Evolutionary conservation across 2,888 invertebrate species (phyloP).

Genomic region (Sesia bembeciformis): DNA sequence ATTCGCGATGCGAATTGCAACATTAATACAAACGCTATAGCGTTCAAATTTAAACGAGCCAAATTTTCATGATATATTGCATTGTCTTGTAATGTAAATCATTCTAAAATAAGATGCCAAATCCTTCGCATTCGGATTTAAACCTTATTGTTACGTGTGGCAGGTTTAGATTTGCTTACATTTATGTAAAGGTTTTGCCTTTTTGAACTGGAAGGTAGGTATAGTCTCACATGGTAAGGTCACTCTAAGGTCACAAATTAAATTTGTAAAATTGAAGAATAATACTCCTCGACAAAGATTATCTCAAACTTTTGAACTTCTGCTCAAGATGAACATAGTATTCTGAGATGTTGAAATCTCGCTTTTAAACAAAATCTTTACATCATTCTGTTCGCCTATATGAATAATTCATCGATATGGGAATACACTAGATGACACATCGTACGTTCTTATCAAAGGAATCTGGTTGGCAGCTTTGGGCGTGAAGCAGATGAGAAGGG

Average conservation of each 20-base stretch:
- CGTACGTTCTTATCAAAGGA: too few species aligned
- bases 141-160: conserved; percentile 16
- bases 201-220: conserved; percentile 13
- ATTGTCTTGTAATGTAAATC: conserved; percentile 66
- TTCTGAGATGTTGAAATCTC: too few species aligned
- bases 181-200: conserved; percentile 8
- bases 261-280: conserved; percentile 18
- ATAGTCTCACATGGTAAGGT: conserved; percentile 51
- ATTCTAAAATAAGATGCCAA: conserved; percentile 45
- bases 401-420: too few species aligned
- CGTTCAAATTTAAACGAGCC: conserved; percentile 12
- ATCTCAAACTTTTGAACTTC: not conserved
- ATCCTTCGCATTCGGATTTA: conserved; percentile 19
- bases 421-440: too few species aligned
- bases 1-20: conserved; percentile 14
- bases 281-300: not conserved
- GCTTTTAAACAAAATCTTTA: too few species aligned
- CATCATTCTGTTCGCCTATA: too few species aligned
- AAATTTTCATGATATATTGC: conserved; percentile 56
- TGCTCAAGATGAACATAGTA: too few species aligned
- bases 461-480: too few species aligned
- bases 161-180: conserved; percentile 18
- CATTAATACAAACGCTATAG: conserved; percentile 15
- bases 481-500: too few species aligned
- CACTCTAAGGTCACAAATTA: conserved; percentile 49